These are phyloP conservation scores for Brachylomia viminalis DNA, from an alignment of 2,888 invertebrate genomes.

Conservation along the genomic window DNA sequence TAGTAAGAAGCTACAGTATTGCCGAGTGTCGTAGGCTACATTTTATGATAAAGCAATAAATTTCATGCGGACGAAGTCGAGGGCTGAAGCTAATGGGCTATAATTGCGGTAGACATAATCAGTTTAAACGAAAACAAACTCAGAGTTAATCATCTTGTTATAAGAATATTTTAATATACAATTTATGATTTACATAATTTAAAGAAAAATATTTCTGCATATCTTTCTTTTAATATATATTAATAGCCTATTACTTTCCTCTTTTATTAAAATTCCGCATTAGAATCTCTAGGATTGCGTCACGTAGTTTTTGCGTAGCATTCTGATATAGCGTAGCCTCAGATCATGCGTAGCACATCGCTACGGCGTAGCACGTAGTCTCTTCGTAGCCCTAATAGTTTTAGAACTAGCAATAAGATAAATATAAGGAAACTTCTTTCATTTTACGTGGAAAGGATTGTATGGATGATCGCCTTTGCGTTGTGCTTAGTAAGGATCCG, in stretches of 20 bases:
- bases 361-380: conserved; percentile 66
- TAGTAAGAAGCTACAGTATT: neutral
- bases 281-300: conserved; percentile 10
- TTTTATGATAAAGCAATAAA: no score
- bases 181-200: neutral
- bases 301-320: conserved; percentile 59
- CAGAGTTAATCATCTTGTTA: neutral
- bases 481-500: conserved; percentile 1
- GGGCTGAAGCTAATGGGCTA: no score
- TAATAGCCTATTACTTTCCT: conserved; percentile 8
- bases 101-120: no score
- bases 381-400: conserved; percentile 59
- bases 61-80: no score
- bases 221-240: conserved; percentile 17
- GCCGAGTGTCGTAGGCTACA: no score
- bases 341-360: conserved; percentile 58
- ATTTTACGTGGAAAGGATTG: conserved; percentile 60
- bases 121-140: neutral
- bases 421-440: conserved; percentile 71
- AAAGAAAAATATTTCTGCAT: neutral
- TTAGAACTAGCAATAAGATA: conserved; percentile 67
- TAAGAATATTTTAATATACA: no score
- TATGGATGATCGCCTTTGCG: conserved; percentile 9
- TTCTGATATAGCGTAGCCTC: conserved; percentile 64
- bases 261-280: conserved; percentile 30